Percentiles rank a stretch among this genome's conserved stretches.
Evolutionary conservation across 2,113 vertebrate species (phyloP).

Genomic region (Sturnus vulgaris): DNA sequence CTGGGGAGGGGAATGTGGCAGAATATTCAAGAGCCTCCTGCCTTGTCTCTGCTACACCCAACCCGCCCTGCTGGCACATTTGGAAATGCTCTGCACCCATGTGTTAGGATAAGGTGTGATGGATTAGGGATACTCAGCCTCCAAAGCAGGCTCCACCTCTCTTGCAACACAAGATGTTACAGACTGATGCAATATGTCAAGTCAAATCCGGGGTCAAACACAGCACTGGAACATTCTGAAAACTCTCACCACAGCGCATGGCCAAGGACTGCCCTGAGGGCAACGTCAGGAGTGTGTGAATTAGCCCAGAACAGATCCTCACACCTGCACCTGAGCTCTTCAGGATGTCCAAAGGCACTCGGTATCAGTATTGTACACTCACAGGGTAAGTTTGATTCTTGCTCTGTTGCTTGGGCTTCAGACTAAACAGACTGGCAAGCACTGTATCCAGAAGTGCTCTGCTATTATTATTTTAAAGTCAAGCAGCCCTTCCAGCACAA

Average conservation of each 20-base stretch:
- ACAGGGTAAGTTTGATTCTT: background rate
- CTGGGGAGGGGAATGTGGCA: background rate
- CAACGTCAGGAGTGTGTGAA: background rate
- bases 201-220: background rate
- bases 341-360: background rate
- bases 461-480: background rate
- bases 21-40: background rate
- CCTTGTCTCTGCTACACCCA: background rate
- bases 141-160: background rate
- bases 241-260: background rate
- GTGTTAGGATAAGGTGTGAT: background rate
- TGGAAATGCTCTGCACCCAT: background rate
- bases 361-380: background rate
- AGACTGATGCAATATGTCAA: background rate
- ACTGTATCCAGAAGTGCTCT: background rate
- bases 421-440: background rate
- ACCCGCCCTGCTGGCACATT: background rate
- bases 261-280: background rate
- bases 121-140: background rate
- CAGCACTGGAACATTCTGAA: background rate
- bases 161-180: background rate
- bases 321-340: background rate
- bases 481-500: background rate
- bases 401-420: background rate
- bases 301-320: background rate